A percentile compares a stretch with the other conserved stretches of the same genome.
Conservation (phyloP, 2,113 vertebrate species). For the Apaloderma vittatum region DNA sequence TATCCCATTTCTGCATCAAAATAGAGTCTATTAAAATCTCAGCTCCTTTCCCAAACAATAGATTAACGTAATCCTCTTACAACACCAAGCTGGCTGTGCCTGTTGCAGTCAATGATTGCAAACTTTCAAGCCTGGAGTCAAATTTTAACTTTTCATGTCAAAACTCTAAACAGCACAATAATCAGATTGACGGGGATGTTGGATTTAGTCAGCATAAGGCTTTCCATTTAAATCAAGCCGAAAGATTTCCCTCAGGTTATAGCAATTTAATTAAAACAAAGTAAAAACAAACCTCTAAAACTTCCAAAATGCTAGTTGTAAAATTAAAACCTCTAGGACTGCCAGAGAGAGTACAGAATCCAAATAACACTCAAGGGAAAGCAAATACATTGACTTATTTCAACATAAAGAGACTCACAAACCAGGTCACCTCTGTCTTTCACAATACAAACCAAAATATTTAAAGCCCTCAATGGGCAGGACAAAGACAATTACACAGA, state of each 20-base stretch:
- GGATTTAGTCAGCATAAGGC: not conserved
- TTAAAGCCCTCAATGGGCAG: not conserved
- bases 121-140: constrained; percentile 18
- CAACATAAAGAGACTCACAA: not conserved
- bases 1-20: not conserved
- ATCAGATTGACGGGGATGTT: not conserved
- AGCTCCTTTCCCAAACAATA: not conserved
- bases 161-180: not conserved
- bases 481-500: not conserved
- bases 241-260: constrained; percentile 47
- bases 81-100: not conserved
- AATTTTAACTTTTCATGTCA: not conserved
- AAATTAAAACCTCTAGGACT: constrained; percentile 34
- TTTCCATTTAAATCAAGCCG: constrained; percentile 17
- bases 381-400: not conserved
- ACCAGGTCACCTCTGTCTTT: fast-evolving
- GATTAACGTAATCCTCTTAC: not conserved
- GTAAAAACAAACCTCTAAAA: constrained; percentile 38
- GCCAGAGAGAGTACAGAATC: not conserved
- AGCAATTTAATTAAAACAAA: constrained; percentile 63
- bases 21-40: not conserved
- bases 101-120: not conserved
- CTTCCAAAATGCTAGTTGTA: not conserved
- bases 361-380: not conserved
- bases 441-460: not conserved